Evolutionary conservation across 2,113 vertebrate species (phyloP).

Genomic region (Poeciliopsis turrubarensis): DNA sequence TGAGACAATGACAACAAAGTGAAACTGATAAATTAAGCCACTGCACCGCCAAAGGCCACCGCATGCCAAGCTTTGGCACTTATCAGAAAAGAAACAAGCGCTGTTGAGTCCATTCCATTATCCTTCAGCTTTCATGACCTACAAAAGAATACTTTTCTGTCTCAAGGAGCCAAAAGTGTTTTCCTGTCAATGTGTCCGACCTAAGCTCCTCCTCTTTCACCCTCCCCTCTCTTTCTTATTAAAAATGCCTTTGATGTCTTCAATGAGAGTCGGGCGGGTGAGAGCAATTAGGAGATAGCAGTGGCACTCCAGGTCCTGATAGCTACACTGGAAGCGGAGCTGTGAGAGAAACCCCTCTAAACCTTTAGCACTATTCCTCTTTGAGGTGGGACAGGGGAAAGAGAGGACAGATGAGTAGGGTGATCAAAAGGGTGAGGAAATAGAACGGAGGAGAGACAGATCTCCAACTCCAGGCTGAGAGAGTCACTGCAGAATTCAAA

Average conservation of each 20-base stretch:
- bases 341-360: conserved; percentile 15
- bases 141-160: conserved; percentile 43
- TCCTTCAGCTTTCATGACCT: conserved; percentile 15
- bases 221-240: conserved; percentile 20
- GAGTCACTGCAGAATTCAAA: neutral
- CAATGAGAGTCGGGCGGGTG: conserved; percentile 22
- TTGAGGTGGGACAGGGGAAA: conserved; percentile 15
- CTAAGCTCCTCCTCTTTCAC: conserved; percentile 25
- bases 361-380: conserved; percentile 26
- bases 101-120: conserved; percentile 42
- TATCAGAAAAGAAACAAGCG: conserved; percentile 27
- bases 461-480: neutral
- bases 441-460: conserved; percentile 5
- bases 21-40: conserved; percentile 44
- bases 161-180: conserved; percentile 44
- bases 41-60: conserved; percentile 29
- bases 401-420: neutral
- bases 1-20: conserved; percentile 35
- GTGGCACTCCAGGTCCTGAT: conserved; percentile 53
- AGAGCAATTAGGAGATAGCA: conserved; percentile 21
- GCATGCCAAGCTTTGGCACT: conserved; percentile 20
- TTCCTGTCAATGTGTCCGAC: conserved; percentile 40
- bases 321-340: conserved; percentile 25
- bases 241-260: conserved; percentile 54
- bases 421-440: conserved; percentile 14